Conservation (phyloP, 2,888 invertebrate species). For the Tyria jacobaeae region DNA sequence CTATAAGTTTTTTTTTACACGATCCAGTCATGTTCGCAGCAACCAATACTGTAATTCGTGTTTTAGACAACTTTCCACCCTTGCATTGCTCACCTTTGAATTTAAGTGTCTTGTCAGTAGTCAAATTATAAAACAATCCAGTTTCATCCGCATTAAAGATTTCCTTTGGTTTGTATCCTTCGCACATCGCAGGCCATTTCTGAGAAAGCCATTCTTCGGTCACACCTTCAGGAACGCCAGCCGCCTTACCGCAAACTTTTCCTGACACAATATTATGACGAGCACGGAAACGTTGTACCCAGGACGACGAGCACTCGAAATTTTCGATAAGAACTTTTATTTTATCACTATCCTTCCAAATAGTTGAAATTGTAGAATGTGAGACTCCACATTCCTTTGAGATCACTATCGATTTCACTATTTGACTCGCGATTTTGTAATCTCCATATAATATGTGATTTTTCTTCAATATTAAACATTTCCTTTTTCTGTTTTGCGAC, state of each 20-base stretch:
- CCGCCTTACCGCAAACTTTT: slow-evolving; percentile 51
- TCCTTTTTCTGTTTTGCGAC: slow-evolving; percentile 26
- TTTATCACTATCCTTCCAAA: slow-evolving; percentile 49
- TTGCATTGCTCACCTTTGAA: slow-evolving; percentile 19
- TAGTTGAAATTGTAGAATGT: slow-evolving; percentile 46
- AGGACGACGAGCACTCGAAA: slow-evolving; percentile 19
- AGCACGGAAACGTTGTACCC: slow-evolving; percentile 49
- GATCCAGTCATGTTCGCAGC: slow-evolving; percentile 2
- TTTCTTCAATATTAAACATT: slow-evolving; percentile 41
- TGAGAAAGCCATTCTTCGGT: slow-evolving; percentile 41
- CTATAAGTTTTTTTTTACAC: slow-evolving; percentile 4
- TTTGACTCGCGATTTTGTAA: slow-evolving; percentile 41
- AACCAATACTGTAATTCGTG: slow-evolving; percentile 2
- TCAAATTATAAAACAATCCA: slow-evolving; percentile 48
- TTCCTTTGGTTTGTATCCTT: slow-evolving; percentile 41
- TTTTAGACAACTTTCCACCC: not conserved
- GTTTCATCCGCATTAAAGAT: slow-evolving; percentile 55
- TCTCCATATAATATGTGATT: slow-evolving; percentile 35
- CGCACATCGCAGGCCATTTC: slow-evolving; percentile 44
- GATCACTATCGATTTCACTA: slow-evolving; percentile 30
- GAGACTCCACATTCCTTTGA: slow-evolving; percentile 38
- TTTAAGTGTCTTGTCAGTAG: slow-evolving; percentile 49
- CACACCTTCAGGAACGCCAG: slow-evolving; percentile 38
- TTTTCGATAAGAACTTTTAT: slow-evolving; percentile 38
- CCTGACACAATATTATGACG: slow-evolving; percentile 49